A percentile compares a stretch with the other conserved stretches of the same genome.
These are phyloP conservation scores for Lates japonicus DNA, from an alignment of 2,797 vertebrate genomes.

Conservation along the genomic window DNA sequence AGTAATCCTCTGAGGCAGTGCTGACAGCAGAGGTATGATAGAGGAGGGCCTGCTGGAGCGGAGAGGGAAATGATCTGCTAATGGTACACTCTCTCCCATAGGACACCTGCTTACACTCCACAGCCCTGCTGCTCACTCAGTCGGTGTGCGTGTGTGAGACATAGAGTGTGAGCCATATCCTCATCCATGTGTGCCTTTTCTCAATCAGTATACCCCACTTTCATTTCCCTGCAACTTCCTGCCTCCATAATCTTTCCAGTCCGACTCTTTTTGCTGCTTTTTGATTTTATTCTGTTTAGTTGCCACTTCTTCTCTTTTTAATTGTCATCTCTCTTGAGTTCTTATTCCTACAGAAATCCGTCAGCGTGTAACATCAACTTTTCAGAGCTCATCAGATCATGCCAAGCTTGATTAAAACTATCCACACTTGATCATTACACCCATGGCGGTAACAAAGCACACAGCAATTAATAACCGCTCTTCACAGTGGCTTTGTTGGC, in stretches of 20 bases:
- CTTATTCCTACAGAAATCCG: constrained; percentile 33
- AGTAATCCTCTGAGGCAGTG: constrained; percentile 78
- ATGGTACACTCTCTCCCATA: constrained; percentile 83
- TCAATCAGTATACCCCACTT: constrained; percentile 37
- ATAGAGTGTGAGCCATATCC: constrained; percentile 15
- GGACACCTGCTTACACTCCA: constrained; percentile 82
- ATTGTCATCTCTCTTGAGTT: constrained; percentile 21
- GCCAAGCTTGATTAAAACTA: constrained; percentile 70
- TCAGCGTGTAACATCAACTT: constrained; percentile 49
- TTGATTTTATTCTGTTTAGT: constrained; percentile 2
- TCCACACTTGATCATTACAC: constrained; percentile 68
- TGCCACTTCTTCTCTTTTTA: constrained; percentile 21
- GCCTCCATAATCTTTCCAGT: constrained; percentile 1
- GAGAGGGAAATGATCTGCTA: constrained; percentile 84
- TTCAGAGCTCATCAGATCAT: constrained; percentile 63
- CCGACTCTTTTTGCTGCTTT: not conserved
- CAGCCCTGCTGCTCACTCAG: constrained; percentile 76
- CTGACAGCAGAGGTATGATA: constrained; percentile 83
- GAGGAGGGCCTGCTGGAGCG: constrained; percentile 77
- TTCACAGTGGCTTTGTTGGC: constrained; percentile 62
- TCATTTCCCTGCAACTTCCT: constrained; percentile 29
- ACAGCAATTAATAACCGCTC: constrained; percentile 69
- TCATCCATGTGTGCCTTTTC: constrained; percentile 35
- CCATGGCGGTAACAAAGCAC: constrained; percentile 58
- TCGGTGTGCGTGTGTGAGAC: constrained; percentile 17